Conservation (phyloP, 2,888 invertebrate genomes). For the Clunio marinus region DNA sequence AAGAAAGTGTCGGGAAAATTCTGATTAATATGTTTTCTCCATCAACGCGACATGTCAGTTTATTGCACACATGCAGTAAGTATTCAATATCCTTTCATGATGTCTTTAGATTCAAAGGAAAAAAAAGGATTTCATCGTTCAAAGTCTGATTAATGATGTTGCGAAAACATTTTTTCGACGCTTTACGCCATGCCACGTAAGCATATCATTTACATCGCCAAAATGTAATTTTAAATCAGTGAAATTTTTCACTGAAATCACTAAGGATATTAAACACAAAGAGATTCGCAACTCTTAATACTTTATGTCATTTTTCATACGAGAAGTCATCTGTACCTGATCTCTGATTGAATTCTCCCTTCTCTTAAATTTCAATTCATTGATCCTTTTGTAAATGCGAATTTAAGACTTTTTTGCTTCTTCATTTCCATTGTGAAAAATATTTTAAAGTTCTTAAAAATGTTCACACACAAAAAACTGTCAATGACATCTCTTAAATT, state of each 20-base stretch:
- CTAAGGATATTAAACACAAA: not conserved
- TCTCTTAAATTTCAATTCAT: not conserved
- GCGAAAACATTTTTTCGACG: not conserved
- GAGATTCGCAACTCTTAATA: not conserved
- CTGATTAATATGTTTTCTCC: conserved; percentile 18
- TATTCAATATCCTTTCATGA: not conserved
- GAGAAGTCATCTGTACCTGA: conserved; percentile 30
- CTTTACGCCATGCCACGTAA: not conserved
- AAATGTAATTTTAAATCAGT: conserved; percentile 9
- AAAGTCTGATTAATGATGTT: conserved; percentile 39
- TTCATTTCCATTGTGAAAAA: conserved; percentile 5
- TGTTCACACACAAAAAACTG: not conserved
- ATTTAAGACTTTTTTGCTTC: conserved; percentile 22
- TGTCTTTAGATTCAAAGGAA: too few relatives aligned
- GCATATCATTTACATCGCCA: conserved; percentile 6
- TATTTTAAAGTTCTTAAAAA: not conserved
- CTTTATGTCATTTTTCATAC: conserved; percentile 25
- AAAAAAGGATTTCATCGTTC: not conserved
- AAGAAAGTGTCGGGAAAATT: not conserved
- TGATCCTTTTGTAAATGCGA: conserved; percentile 28
- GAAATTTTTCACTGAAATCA: not conserved
- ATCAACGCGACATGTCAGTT: conserved; percentile 14
- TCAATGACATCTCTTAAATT: too few relatives aligned
- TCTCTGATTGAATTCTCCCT: conserved; percentile 25
- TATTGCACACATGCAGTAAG: not conserved